Evolutionary conservation across 2,888 invertebrate genomes (phyloP).

Genomic region (Epicampocera succincta): DNA sequence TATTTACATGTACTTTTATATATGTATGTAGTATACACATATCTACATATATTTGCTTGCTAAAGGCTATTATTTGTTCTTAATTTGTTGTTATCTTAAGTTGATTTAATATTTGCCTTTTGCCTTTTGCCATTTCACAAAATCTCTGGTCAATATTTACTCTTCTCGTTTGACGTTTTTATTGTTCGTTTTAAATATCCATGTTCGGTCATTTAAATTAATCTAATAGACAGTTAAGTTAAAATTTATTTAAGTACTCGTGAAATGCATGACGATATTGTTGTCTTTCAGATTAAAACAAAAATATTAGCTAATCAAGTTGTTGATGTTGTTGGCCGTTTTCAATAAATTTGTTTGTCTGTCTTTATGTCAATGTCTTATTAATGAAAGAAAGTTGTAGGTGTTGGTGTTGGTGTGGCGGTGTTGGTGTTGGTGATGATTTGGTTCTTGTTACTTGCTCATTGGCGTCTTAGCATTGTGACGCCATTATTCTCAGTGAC

Average conservation of each 20-base stretch:
- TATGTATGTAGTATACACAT: too few species aligned
- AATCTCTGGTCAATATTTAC: slow-evolving; percentile 32
- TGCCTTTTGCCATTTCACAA: neutral
- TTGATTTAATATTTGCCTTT: neutral
- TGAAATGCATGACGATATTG: slow-evolving; percentile 16
- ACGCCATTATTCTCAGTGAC: slow-evolving; percentile 25
- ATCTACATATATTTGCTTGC: slow-evolving; percentile 6
- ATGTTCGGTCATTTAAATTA: slow-evolving; percentile 34
- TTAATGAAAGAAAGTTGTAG: slow-evolving; percentile 19
- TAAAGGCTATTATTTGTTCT: slow-evolving; percentile 9
- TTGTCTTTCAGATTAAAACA: slow-evolving; percentile 11
- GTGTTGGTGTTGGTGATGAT: neutral
- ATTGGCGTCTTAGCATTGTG: slow-evolving; percentile 24
- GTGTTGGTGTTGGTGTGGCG: neutral
- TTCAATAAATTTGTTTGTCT: slow-evolving; percentile 13
- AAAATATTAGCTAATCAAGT: neutral
- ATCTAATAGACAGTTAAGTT: slow-evolving; percentile 32
- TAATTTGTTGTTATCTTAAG: slow-evolving; percentile 8
- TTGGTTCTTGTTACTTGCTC: slow-evolving; percentile 17
- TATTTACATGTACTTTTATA: too few species aligned
- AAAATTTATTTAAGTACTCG: neutral
- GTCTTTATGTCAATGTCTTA: slow-evolving; percentile 26
- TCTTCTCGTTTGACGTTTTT: neutral
- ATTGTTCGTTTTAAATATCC: slow-evolving; percentile 5
- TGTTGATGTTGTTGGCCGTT: neutral